These are phyloP conservation scores for Mormoops blainvillei DNA, from an alignment of 2,113 vertebrate species.

Conservation along the genomic window DNA sequence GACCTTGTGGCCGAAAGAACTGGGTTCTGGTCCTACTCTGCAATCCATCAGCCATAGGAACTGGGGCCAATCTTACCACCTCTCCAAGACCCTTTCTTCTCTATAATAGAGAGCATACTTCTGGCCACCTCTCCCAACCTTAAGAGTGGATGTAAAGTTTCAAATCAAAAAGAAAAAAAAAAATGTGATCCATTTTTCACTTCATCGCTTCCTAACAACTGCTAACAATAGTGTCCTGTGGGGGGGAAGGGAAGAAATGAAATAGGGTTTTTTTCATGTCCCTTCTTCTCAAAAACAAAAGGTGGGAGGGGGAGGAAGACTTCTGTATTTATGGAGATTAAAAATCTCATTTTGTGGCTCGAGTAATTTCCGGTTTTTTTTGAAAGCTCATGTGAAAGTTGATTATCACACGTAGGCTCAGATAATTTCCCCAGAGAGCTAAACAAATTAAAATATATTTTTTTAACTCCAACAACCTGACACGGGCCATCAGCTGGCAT, in stretches of 20 bases:
- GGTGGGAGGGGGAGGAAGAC: background rate
- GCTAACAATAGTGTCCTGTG: background rate
- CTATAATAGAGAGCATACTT: background rate
- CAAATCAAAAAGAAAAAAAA: background rate
- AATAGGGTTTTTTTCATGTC: constrained; percentile 61
- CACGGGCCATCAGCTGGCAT: constrained; percentile 42
- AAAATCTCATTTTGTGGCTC: constrained; percentile 70
- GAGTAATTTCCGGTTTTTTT: constrained; percentile 56
- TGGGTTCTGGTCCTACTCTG: background rate
- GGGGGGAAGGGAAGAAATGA: background rate
- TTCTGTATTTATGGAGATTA: constrained; percentile 68
- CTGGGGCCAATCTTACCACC: background rate
- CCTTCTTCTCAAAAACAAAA: background rate
- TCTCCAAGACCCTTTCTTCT: background rate
- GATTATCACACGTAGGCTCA: constrained; percentile 68
- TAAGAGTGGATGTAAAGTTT: background rate
- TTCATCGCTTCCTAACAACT: background rate
- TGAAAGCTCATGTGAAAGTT: constrained; percentile 65
- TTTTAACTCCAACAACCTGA: constrained; percentile 70
- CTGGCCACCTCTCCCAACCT: background rate
- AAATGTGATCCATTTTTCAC: background rate
- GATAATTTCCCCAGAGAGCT: constrained; percentile 72
- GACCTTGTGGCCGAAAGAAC: background rate
- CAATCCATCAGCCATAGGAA: background rate
- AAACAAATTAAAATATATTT: constrained; percentile 74